Evolutionary conservation across 2,113 vertebrate species (phyloP), one percentile per base, ranked within the genome.

Genomic region (Paratilapia polleni): DNA sequence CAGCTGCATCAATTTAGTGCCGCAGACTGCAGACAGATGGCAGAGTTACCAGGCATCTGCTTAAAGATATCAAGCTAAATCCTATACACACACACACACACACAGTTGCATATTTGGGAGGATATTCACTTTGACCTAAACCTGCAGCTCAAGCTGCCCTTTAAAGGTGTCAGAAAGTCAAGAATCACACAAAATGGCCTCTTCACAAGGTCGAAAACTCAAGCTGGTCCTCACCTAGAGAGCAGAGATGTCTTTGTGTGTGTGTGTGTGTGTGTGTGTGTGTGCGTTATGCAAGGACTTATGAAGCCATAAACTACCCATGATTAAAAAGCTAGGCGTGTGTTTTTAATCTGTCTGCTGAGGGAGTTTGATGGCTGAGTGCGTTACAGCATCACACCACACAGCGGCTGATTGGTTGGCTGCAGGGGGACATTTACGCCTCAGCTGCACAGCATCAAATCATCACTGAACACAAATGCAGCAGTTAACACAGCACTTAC

Each of bases 21-120:
- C 41, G 52, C 66, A 66, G 78, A 52, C 83, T 54, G 28, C 28
- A 75, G 22, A 83, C 90, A 91, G 88, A 90, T 90, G 86, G 80
- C 36, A 62, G 22, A 14, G 38, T 87, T 77, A 63, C 73, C 38
- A 1, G 12, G 56, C 59, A 76, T 85, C 84, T 84, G 81, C 77
- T 82, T 82, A 86, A 70, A 88, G 75, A 88, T 70, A 79, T 70
- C 19, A 9, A 62, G 3, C 77, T 62, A 82, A 88, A 84, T 78
- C 83, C 56, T 20, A 43, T 56, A 7, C 47, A 17, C 14, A 17
- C 47, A 49, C 41, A 43, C 41, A 20, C 62, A 22, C 76, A 36
- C 63, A 70, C 41, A 26, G 22, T 22, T 0, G 2, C 17, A 70
- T 15, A 12, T 49, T 52, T 34, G 22, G 36, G 6, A 49, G 56